Conservation (phyloP, 2,113 vertebrate genomes). For the Prunella fulvescens region DNA sequence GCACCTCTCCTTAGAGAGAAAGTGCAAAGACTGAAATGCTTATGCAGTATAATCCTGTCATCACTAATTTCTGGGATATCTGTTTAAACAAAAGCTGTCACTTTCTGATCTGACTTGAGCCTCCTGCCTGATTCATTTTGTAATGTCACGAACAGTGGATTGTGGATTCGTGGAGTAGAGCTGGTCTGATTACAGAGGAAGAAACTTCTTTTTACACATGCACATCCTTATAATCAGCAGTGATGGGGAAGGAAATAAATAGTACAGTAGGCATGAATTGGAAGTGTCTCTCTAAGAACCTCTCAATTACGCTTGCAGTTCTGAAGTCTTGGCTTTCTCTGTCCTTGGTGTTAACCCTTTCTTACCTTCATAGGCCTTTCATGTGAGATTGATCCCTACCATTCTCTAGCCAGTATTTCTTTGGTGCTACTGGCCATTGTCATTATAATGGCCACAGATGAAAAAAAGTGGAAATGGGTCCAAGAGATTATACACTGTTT, state of each 20-base stretch:
- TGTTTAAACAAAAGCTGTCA: conserved; percentile 44
- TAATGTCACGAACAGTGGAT: conserved; percentile 14
- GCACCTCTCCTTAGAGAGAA: not conserved
- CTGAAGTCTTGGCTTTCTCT: not conserved
- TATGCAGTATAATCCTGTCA: not conserved
- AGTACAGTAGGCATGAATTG: conserved; percentile 5
- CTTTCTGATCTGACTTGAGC: conserved; percentile 32
- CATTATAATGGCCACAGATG: not conserved
- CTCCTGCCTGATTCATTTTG: conserved; percentile 37
- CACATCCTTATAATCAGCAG: conserved; percentile 25
- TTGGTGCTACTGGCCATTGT: not conserved
- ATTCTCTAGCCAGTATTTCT: not conserved
- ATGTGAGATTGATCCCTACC: not conserved
- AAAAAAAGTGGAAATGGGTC: not conserved
- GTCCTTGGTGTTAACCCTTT: not conserved
- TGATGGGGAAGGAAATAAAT: conserved; percentile 30
- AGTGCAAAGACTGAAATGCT: not conserved
- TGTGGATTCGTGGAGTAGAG: not conserved
- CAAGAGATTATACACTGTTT: not conserved
- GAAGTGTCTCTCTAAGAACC: conserved; percentile 21
- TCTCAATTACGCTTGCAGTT: not conserved
- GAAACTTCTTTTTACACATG: conserved; percentile 7
- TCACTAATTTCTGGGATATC: not conserved
- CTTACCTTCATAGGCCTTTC: not conserved
- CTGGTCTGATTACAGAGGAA: conserved; percentile 12